A percentile compares a stretch with the other conserved stretches of the same genome.
phyloP scores from a whole-genome alignment of 2,888 invertebrate species.

The Baronia brevicornis region DNA sequence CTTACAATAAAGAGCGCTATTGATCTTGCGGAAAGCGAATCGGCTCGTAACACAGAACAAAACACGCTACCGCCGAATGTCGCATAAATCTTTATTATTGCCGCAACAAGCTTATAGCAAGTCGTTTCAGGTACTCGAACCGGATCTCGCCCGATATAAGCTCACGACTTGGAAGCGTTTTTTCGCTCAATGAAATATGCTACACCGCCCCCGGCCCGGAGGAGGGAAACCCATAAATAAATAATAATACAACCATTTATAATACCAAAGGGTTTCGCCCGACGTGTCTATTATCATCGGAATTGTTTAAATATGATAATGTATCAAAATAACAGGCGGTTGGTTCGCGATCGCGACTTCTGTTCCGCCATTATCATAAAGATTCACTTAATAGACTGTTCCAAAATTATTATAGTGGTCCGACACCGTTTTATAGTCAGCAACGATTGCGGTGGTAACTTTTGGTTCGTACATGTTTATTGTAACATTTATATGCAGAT shows the following conservation, averaged over 20 bases:
- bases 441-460: constrained; percentile 49
- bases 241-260: constrained; percentile 76
- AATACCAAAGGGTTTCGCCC: constrained; percentile 74
- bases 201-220: constrained; percentile 56
- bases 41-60: constrained; percentile 71
- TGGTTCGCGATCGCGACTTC: constrained; percentile 67
- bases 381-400: constrained; percentile 74
- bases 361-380: constrained; percentile 71
- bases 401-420: constrained; percentile 67
- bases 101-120: constrained; percentile 71
- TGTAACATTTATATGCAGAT: constrained; percentile 21
- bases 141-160: constrained; percentile 63
- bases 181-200: constrained; percentile 74
- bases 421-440: constrained; percentile 58
- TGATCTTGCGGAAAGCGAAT: constrained; percentile 72
- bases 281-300: constrained; percentile 75
- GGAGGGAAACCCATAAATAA: constrained; percentile 75
- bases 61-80: constrained; percentile 74
- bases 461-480: constrained; percentile 28
- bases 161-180: constrained; percentile 71
- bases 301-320: constrained; percentile 76
- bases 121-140: constrained; percentile 70
- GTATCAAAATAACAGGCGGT: constrained; percentile 72
- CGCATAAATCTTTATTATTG: constrained; percentile 75
- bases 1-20: constrained; percentile 69